Evolutionary conservation across 2,888 invertebrate species (phyloP).

Genomic region (Anthoptus insignis): DNA sequence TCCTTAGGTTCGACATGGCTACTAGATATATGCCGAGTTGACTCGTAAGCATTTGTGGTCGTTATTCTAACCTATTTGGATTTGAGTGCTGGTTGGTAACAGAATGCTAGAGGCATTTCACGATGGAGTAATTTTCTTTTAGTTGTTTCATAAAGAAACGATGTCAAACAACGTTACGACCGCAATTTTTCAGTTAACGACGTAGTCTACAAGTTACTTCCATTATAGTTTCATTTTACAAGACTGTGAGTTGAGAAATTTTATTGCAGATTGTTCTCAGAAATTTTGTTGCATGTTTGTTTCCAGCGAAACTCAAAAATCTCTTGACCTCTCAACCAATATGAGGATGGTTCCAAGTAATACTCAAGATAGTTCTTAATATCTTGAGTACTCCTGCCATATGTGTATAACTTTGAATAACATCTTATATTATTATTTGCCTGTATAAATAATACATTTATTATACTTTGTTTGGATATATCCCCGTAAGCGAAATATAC

Average conservation of each 20-base stretch:
- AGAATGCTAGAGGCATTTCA: slow-evolving; percentile 46
- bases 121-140: slow-evolving; percentile 57
- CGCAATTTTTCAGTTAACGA: slow-evolving; percentile 37
- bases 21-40: slow-evolving; percentile 50
- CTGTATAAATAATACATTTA: too few species aligned
- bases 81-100: slow-evolving; percentile 46
- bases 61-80: slow-evolving; percentile 52
- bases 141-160: slow-evolving; percentile 57
- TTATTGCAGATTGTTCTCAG: background rate
- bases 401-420: too few species aligned
- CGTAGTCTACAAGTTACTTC: slow-evolving; percentile 7
- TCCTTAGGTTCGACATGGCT: slow-evolving; percentile 52
- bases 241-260: background rate
- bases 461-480: too few species aligned
- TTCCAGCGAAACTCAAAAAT: background rate
- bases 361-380: too few species aligned
- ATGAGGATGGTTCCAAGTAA: background rate
- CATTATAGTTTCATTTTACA: slow-evolving; percentile 17
- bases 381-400: too few species aligned
- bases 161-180: slow-evolving; percentile 49
- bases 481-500: too few species aligned
- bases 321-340: background rate
- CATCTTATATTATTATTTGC: too few species aligned
- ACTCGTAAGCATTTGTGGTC: slow-evolving; percentile 51
- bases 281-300: background rate